Conservation (phyloP, 2,888 invertebrate species). For the Watsonalla binaria region DNA sequence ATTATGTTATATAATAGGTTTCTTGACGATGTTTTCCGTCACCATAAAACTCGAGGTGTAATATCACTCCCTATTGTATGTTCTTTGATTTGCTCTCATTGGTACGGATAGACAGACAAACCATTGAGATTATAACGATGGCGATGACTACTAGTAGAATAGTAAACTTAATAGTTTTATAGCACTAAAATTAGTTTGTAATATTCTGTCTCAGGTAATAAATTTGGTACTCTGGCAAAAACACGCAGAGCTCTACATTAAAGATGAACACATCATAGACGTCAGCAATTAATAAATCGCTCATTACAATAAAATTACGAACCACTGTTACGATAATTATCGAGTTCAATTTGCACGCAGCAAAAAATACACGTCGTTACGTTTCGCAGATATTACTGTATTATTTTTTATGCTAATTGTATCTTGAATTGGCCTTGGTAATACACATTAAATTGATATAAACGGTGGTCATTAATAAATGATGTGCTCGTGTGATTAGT, state of each 20-base stretch:
- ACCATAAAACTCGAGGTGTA: no score
- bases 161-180: no score
- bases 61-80: no score
- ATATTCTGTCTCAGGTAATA: no score
- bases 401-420: background rate
- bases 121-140: no score
- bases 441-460: conserved; percentile 1
- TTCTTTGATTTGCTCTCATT: no score
- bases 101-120: no score
- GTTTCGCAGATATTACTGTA: background rate
- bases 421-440: background rate
- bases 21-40: no score
- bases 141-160: no score
- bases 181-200: no score
- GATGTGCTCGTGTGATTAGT: conserved; percentile 20
- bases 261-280: background rate
- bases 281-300: background rate
- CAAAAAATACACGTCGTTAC: background rate
- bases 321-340: background rate
- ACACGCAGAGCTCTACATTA: background rate
- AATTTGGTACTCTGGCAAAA: no score
- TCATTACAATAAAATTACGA: background rate
- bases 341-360: background rate
- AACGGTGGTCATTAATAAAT: conserved; percentile 8
- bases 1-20: no score